Conservation (phyloP, 1,140 invertebrate species). For the Trachymyrmex cornetzi region DNA sequence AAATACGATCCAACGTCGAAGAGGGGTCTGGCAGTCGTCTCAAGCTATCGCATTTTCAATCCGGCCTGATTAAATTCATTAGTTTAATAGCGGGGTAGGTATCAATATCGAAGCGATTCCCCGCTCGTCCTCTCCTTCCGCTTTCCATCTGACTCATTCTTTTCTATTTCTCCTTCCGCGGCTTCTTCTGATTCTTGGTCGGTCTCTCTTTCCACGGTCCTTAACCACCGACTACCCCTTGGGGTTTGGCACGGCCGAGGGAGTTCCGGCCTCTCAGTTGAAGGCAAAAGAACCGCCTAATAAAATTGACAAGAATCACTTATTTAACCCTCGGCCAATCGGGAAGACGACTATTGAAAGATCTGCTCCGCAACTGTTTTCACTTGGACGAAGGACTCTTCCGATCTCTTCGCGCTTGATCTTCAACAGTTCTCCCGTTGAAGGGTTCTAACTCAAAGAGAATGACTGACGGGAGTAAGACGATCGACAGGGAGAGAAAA, state of each 20-base stretch:
- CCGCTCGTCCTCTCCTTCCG: conserved; percentile 35
- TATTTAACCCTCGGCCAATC: conserved; percentile 77
- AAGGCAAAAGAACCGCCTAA: conserved; percentile 68
- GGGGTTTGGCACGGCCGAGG: conserved; percentile 66
- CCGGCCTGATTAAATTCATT: conserved; percentile 87
- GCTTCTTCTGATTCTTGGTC: conserved; percentile 63
- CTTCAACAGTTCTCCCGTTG: not conserved
- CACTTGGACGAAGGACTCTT: conserved; percentile 61
- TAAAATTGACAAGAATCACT: conserved; percentile 82
- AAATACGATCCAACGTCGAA: conserved; percentile 59
- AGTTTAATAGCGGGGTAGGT: conserved; percentile 84
- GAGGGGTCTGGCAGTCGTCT: conserved; percentile 73
- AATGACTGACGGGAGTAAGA: conserved; percentile 19
- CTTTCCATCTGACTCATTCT: conserved; percentile 49
- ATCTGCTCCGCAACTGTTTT: conserved; percentile 43
- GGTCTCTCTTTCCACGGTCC: conserved; percentile 66
- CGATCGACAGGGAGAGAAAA: conserved; percentile 30
- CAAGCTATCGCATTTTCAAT: conserved; percentile 84
- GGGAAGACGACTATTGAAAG: conserved; percentile 53
- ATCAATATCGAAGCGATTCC: conserved; percentile 85
- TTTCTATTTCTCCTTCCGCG: conserved; percentile 32
- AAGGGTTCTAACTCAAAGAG: conserved; percentile 37
- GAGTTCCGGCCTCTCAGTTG: conserved; percentile 3
- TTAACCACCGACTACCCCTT: conserved; percentile 66
- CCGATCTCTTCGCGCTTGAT: conserved; percentile 42